A percentile compares a stretch with the other conserved stretches of the same genome.
phyloP scores from a whole-genome alignment of 2,113 vertebrate genomes.

The Carettochelys insculpta region DNA sequence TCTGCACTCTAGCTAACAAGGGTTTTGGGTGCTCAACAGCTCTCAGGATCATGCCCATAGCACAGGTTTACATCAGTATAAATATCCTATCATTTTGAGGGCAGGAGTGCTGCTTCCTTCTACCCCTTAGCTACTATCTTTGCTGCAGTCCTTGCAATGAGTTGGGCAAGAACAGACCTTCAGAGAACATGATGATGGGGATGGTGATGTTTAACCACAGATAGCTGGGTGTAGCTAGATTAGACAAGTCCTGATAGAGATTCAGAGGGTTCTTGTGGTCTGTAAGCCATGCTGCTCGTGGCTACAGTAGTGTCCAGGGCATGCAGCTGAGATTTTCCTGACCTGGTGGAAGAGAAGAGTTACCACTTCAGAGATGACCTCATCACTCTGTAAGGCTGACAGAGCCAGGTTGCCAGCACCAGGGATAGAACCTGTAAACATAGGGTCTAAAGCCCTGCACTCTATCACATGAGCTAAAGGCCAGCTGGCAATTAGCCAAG shows the following conservation, averaged over 20 bases:
- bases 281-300: not conserved
- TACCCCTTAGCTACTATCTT: not conserved
- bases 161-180: not conserved
- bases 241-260: not conserved
- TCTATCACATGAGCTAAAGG: too few species aligned
- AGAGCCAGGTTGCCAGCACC: too few species aligned
- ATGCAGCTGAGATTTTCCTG: not conserved
- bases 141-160: not conserved
- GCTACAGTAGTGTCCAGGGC: not conserved
- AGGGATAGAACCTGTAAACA: too few species aligned
- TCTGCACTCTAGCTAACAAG: not conserved
- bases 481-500: too few species aligned
- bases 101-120: not conserved
- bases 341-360: not conserved
- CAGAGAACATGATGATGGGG: not conserved
- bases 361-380: not conserved
- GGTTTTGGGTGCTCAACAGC: not conserved
- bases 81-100: not conserved
- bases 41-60: not conserved
- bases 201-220: not conserved
- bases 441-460: too few species aligned
- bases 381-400: too few species aligned
- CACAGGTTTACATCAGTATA: not conserved
- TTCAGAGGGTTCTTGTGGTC: not conserved
- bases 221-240: not conserved